Conservation (phyloP, 2,888 invertebrate genomes). For the Sipha maydis region DNA sequence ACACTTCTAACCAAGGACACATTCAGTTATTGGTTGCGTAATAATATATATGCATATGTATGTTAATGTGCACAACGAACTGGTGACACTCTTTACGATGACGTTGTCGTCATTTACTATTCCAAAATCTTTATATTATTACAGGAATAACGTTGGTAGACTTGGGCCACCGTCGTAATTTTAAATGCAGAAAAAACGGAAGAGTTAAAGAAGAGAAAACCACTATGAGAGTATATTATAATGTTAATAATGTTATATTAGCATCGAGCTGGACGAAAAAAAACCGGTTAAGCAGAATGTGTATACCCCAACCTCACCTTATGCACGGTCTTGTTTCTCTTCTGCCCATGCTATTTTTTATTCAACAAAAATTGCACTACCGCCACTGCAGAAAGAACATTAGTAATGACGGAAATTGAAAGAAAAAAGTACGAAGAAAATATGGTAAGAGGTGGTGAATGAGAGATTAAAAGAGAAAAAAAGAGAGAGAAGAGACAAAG, state of each 20-base stretch:
- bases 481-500: background rate
- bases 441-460: too few relatives aligned
- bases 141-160: background rate
- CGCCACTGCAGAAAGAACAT: too few relatives aligned
- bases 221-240: too few relatives aligned
- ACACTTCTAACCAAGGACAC: conserved; percentile 45
- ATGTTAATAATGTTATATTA: too few relatives aligned
- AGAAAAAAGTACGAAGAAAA: too few relatives aligned
- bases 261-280: background rate
- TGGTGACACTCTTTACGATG: background rate
- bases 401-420: too few relatives aligned
- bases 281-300: background rate
- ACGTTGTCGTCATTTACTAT: background rate
- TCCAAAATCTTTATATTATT: background rate
- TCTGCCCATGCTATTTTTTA: background rate
- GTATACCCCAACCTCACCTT: background rate
- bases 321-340: background rate
- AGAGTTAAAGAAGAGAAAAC: background rate
- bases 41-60: background rate
- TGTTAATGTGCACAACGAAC: conserved; percentile 23
- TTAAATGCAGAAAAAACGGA: background rate
- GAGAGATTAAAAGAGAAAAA: too few relatives aligned
- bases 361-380: background rate
- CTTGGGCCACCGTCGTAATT: background rate
- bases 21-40: conserved; percentile 29